Base-by-base conservation (phyloP, 2,113 vertebrate genomes). In the Rhineura floridana region DNA sequence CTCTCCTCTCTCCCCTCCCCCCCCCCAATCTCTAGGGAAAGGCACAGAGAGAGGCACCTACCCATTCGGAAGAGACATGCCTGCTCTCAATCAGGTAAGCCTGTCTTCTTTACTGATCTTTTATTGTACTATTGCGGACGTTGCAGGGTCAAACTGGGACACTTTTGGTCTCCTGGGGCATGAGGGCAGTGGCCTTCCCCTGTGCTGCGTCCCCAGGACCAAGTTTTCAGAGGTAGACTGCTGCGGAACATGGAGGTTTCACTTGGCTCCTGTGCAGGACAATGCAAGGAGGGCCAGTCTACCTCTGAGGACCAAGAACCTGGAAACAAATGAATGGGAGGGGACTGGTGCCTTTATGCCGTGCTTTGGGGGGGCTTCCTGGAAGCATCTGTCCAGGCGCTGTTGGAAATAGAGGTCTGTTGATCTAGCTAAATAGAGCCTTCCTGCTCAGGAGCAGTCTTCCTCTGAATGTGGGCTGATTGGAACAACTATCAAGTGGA, bases 31-130 rank as follows among this genome's bases (percentile, higher is more conserved):
- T 90, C 0, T 87, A 99, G 98, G 98, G 95, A 99, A 99, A 96
- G 93, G 95, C 78, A 92, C 96, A 6, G 99, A 99, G 93, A 97
- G 98, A 90, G 95, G 97, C 44, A 81, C 98, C 0, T 99, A 98
- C 85, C 93, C 98, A 0, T 99, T 99, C 7, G 97, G 97, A 93
- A 97, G 98, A 94, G 98, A 99, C 39, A 96, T 96, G 42, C 92
- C 97, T 1, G 81, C 95, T 48, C 87, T 98, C 55, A 96, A 94
- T 87, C 97, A 97, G 97, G 97, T 98, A 94, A 96, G 6, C 67
- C 30, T 59, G 48, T 59, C 17, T n/a, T n/a, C 2, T 11, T 21
- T 36, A 3, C 10, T 67, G 4, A 13, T 28, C 30, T 19, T 5
- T 6, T 52, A 50, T 36, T 30, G 9, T 67, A 21, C 63, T 30